phyloP scores from a whole-genome alignment of 2,797 vertebrate genomes.

The Sebastes nivosus region DNA sequence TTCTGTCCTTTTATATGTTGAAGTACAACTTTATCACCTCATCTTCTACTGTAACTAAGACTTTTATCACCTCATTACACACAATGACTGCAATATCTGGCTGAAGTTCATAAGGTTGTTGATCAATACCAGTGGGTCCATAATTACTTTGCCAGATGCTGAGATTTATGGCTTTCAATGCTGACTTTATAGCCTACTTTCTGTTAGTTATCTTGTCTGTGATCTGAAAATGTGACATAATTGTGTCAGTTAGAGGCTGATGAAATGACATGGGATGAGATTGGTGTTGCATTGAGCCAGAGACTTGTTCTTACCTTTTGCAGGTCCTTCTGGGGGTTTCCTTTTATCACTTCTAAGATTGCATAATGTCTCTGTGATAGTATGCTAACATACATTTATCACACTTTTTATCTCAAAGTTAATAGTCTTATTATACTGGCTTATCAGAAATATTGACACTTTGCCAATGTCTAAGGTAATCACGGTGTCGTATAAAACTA shows the following conservation, averaged over 20 bases:
- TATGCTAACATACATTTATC: neutral
- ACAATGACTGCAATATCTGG: neutral
- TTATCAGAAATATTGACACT: neutral
- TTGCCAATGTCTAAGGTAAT: neutral
- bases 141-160: neutral
- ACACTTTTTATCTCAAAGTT: neutral
- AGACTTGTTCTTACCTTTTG: neutral
- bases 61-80: neutral
- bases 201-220: neutral
- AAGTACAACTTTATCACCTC: neutral
- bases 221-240: slow-evolving; percentile 16
- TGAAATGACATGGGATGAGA: neutral
- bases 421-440: neutral
- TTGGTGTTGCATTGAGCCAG: neutral
- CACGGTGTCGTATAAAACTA: neutral
- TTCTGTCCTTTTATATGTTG: neutral
- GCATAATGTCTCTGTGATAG: neutral
- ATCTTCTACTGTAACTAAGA: neutral
- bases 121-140: neutral
- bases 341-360: neutral
- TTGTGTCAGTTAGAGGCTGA: slow-evolving; percentile 3
- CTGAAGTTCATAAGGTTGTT: neutral
- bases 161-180: neutral
- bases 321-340: neutral
- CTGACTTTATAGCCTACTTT: neutral